Evolutionary conservation across 2,797 vertebrate species (phyloP).

Genomic region (Myotis daubentonii): DNA sequence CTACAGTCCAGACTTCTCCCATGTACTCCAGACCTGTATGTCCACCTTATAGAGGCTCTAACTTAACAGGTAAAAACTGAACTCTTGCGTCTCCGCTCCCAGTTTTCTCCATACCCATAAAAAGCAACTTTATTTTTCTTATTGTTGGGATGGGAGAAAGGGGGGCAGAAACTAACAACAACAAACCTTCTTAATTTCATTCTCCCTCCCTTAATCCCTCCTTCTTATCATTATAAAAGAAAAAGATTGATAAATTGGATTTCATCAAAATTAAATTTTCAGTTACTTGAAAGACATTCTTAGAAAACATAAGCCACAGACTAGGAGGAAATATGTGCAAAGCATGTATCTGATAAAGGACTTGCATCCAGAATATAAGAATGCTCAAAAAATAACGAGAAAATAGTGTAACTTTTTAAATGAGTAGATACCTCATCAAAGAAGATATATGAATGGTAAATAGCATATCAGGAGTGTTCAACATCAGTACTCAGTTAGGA

Average conservation of each 20-base stretch:
- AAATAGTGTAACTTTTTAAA: background rate
- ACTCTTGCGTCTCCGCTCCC: background rate
- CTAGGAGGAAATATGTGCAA: background rate
- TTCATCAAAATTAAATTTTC: slow-evolving; percentile 30
- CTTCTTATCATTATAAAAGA: background rate
- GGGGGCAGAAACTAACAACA: background rate
- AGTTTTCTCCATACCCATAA: background rate
- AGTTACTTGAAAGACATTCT: slow-evolving; percentile 12
- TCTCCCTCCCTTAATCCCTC: background rate
- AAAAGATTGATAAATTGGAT: background rate
- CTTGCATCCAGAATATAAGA: background rate
- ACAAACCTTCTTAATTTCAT: background rate
- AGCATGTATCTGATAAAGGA: background rate
- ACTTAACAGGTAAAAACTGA: background rate
- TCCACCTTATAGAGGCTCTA: background rate
- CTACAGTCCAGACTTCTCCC: background rate
- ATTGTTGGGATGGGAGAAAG: background rate
- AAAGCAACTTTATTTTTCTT: background rate
- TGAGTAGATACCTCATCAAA: background rate
- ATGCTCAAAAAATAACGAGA: background rate
- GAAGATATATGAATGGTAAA: background rate
- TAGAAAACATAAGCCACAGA: background rate
- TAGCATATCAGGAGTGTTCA: background rate
- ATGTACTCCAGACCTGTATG: background rate
- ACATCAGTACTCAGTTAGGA: background rate